Evolutionary conservation across 2,113 vertebrate species (phyloP), one percentile per base, ranked within the genome.

Genomic region (Etheostoma spectabile): DNA sequence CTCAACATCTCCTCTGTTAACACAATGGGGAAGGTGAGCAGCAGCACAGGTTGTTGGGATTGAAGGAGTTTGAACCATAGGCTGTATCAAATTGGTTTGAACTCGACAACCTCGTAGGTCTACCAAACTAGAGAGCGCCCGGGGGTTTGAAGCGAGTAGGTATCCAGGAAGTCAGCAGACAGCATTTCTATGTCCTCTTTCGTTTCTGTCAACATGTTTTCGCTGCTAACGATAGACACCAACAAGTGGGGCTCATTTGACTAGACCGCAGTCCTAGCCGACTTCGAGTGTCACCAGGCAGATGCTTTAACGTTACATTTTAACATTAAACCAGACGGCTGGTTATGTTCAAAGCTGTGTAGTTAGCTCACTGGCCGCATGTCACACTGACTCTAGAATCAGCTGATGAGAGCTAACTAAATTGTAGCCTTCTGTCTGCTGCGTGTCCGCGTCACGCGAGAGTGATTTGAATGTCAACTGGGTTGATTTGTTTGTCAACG

Each of bases 371-470:
- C 27, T 18, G 8, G 15, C 45, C 27, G 46, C 18, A 21, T 45
- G 57, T 27, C 24, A 42, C 1, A 8, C 3, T 21, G 64, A 45
- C 46, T 12, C 1, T 11, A 16, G 18, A 45, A n/a, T 14, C 48
- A 71, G 65, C 77, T 67, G 66, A 19, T 15, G 15, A 21, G 22
- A 71, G 74, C 74, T 82, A 77, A 62, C 74, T 59, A 0, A 0
- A 13, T 18, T 55, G 63, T 27, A 56, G 74, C 80, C 14, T 63
- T 18, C 24, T 33, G 51, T 79, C 21, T 53, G 59, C 64, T 77
- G 55, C 14, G 11, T 70, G 55, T 64, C 59, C 55, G 48, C 42
- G 81, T 91, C 91, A 89, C 77, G 86, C 85, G 92, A 88, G 62
- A 38, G 12, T 85, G 72, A 90, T 81, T 81, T 67, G 53, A 75